These are phyloP conservation scores for Hermodice carunculata DNA, from an alignment of 2,888 invertebrate genomes.

Conservation along the genomic window DNA sequence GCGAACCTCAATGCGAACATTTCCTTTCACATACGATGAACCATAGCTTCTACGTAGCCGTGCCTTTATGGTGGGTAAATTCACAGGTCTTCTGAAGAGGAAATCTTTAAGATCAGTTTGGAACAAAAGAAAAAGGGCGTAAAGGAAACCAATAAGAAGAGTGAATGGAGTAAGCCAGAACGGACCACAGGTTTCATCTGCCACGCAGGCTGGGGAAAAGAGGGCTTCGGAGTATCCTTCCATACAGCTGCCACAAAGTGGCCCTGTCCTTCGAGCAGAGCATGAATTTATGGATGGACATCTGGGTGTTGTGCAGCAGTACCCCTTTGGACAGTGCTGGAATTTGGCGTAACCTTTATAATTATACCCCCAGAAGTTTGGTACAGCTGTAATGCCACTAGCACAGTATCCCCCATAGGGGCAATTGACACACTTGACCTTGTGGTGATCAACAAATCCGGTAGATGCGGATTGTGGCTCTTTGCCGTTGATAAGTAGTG, in stretches of 20 bases:
- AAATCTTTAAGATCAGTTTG: slow-evolving; percentile 38
- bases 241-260: slow-evolving; percentile 38
- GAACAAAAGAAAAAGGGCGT: slow-evolving; percentile 36
- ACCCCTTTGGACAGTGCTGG: slow-evolving; percentile 43
- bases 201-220: slow-evolving; percentile 35
- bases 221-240: slow-evolving; percentile 37
- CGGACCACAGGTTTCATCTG: slow-evolving; percentile 32
- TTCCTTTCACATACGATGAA: background rate
- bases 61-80: background rate
- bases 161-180: slow-evolving; percentile 31
- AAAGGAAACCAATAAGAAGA: slow-evolving; percentile 28
- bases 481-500: slow-evolving; percentile 40
- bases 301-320: slow-evolving; percentile 37
- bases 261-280: slow-evolving; percentile 24
- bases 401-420: slow-evolving; percentile 45
- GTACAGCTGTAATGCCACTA: slow-evolving; percentile 36
- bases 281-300: slow-evolving; percentile 33
- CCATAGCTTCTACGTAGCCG: too few relatives aligned
- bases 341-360: slow-evolving; percentile 26
- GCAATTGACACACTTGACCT: slow-evolving; percentile 39
- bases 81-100: too few relatives aligned
- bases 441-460: slow-evolving; percentile 39
- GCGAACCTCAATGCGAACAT: too few relatives aligned
- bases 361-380: slow-evolving; percentile 44
- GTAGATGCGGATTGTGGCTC: slow-evolving; percentile 36